Evolutionary conservation across 2,888 invertebrate genomes (phyloP).

Genomic region (Diaphora mendica): DNA sequence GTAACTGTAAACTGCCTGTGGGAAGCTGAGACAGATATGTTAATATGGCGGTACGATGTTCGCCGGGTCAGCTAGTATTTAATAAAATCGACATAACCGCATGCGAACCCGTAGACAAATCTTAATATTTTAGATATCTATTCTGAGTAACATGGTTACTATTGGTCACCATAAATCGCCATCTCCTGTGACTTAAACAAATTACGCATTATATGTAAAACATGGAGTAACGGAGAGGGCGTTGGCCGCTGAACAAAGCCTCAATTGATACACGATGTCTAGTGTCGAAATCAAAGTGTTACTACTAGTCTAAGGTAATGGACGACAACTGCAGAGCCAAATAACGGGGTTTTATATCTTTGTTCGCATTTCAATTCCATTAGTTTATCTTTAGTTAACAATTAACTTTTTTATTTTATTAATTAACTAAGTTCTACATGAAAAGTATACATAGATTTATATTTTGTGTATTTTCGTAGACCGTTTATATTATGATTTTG

Average conservation of each 20-base stretch:
- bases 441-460: neutral
- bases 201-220: conserved; percentile 66
- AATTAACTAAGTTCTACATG: conserved; percentile 6
- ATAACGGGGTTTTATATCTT: conserved; percentile 20
- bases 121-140: no score
- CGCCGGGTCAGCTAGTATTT: no score
- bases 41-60: no score
- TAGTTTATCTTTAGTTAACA: conserved; percentile 15
- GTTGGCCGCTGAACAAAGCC: conserved; percentile 81
- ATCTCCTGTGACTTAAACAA: conserved; percentile 49
- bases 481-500: no score
- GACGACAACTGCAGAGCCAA: conserved; percentile 52
- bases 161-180: conserved; percentile 35
- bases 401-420: no score
- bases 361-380: conserved; percentile 8
- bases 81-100: no score
- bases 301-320: conserved; percentile 63
- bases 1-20: no score
- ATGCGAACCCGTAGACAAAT: neutral
- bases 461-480: neutral
- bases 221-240: conserved; percentile 67
- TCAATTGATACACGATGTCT: conserved; percentile 76
- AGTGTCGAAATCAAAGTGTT: conserved; percentile 75
- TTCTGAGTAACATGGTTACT: neutral
- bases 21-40: no score